Evolutionary conservation across 2,113 vertebrate genomes (phyloP).

Genomic region (Urocynchramus pylzowi): DNA sequence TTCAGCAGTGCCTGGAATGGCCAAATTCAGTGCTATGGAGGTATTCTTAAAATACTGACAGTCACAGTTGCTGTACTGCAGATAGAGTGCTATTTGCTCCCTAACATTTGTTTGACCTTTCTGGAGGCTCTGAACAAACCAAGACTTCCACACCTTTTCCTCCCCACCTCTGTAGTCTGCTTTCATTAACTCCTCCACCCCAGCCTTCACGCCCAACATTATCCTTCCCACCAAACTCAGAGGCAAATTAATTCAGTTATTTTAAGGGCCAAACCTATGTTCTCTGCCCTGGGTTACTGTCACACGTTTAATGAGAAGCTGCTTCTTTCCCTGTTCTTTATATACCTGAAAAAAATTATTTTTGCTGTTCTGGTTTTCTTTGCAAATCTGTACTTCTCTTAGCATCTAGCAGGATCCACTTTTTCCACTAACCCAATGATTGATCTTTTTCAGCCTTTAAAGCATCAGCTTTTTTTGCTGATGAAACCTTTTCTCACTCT

Average conservation of each 20-base stretch:
- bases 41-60: not conserved
- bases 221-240: not conserved
- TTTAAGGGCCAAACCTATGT: not conserved
- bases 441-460: not conserved
- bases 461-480: not conserved
- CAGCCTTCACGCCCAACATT: not conserved
- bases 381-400: not conserved
- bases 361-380: not conserved
- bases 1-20: not conserved
- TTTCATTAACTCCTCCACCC: not conserved
- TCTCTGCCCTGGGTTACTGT: not conserved
- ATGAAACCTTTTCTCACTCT: not conserved
- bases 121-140: not conserved
- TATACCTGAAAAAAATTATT: not conserved
- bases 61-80: not conserved
- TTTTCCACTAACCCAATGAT: not conserved
- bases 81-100: not conserved
- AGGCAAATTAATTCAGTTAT: not conserved
- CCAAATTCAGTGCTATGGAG: not conserved
- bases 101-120: not conserved
- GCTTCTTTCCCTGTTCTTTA: not conserved
- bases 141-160: not conserved
- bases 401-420: not conserved
- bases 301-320: not conserved
- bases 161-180: not conserved